Percentiles rank a stretch among this genome's conserved stretches.
Conservation (phyloP, 2,888 invertebrate species). For the Melieria crassipennis region DNA sequence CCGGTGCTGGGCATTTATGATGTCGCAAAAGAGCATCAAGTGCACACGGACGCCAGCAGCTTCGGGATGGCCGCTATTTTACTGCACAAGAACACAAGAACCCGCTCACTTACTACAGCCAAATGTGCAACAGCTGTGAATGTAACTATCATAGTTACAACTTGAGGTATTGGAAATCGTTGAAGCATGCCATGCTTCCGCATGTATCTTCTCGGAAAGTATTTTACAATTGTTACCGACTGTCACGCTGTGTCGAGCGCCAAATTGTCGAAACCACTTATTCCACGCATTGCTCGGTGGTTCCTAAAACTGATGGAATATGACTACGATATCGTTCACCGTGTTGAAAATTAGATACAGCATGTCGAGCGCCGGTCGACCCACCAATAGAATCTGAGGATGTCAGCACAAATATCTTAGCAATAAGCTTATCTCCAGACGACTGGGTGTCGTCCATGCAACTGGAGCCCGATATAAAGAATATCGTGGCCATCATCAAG, state of each 20-base stretch:
- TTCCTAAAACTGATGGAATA: conserved; percentile 44
- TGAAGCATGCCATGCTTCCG: conserved; percentile 52
- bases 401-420: conserved; percentile 21
- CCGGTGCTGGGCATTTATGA: conserved; percentile 49
- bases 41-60: conserved; percentile 58
- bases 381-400: background rate
- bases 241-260: background rate
- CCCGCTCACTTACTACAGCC: conserved; percentile 44
- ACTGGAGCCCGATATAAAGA: background rate
- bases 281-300: conserved; percentile 54
- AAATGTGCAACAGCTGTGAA: conserved; percentile 46
- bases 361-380: conserved; percentile 34
- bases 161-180: background rate
- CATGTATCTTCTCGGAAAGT: conserved; percentile 43
- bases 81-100: conserved; percentile 45
- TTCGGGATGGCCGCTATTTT: conserved; percentile 54
- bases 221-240: conserved; percentile 14
- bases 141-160: conserved; percentile 1
- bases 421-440: conserved; percentile 12
- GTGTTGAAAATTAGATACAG: conserved; percentile 12
- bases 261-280: conserved; percentile 26
- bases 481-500: no score
- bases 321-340: conserved; percentile 25
- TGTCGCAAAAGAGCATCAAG: conserved; percentile 28
- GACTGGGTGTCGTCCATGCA: conserved; percentile 36